phyloP scores from a whole-genome alignment of 2,888 invertebrate species.

The Drosophila mulleri region DNA sequence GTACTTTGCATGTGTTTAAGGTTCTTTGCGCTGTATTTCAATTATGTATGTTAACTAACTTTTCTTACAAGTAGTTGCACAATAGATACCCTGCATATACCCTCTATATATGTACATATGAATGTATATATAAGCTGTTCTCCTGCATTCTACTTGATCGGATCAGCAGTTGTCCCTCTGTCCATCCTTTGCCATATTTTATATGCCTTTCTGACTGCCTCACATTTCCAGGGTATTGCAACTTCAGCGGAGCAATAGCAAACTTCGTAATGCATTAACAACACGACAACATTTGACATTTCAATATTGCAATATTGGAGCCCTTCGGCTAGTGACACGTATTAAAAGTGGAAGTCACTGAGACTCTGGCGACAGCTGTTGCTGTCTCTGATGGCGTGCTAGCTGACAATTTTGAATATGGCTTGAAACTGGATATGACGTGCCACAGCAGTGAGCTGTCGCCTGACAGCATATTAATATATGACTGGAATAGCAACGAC shows the following conservation, averaged over 20 bases:
- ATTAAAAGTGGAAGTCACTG: constrained; percentile 46
- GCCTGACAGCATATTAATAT: constrained; percentile 15
- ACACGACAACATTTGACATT: constrained; percentile 62
- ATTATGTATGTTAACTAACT: too few species aligned
- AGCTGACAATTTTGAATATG: constrained; percentile 10
- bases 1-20: too few species aligned
- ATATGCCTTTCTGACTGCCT: neutral
- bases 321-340: constrained; percentile 51
- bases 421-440: constrained; percentile 6
- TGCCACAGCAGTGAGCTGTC: neutral
- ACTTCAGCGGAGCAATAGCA: neutral
- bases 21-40: too few species aligned
- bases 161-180: too few species aligned
- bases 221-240: neutral
- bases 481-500: neutral
- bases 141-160: too few species aligned
- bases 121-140: too few species aligned
- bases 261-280: constrained; percentile 46
- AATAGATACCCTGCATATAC: too few species aligned
- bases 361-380: constrained; percentile 17
- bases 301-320: constrained; percentile 50
- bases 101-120: too few species aligned
- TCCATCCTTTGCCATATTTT: too few species aligned
- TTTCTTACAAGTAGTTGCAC: too few species aligned
- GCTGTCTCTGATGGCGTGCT: constrained; percentile 24